Evolutionary conservation across 2,797 vertebrate species (phyloP), one percentile per base, ranked within the genome.

Genomic region (Neopelma chrysocephalum): DNA sequence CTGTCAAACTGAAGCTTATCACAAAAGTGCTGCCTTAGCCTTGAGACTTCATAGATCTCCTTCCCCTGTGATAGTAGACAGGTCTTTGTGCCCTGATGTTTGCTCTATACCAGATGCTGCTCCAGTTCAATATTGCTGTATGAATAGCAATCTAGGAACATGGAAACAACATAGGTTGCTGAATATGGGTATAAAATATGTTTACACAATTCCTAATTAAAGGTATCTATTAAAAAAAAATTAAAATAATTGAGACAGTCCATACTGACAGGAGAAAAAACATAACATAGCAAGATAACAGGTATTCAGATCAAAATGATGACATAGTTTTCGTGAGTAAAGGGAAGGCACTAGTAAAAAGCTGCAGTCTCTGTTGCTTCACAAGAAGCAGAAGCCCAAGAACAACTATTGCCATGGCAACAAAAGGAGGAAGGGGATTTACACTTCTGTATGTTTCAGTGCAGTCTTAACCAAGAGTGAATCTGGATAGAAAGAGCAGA

Each of bases 401-500:
- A 91, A 4, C 76, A 85, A 40, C 45, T 89, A 57, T 94, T 89
- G 42, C 89, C 73, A 93, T 92, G 84, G 75, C 45, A 96, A 94
- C 90, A 66, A 48, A 89, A 78, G n/a, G 48, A 92, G 60, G 12
- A 4, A 58, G 13, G 65, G 53, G 25, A 87, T 92, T 86, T 92
- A 58, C 42, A 68, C 15, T 65, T 50, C 36, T 57, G 0, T 40
- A 36, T 50, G 14, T 85, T 68, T 78, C 61, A 71, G 20, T 61
- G 10, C 57, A 51, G 15, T 51, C 32, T 84, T 86, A 85, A 77
- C 42, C 21, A 87, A 76, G 84, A 58, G 45, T 81, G 60, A 90
- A 48, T 64, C 42, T 66, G 38, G 4, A 36, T 57, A 58, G 54
- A 87, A 92, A 88, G 40, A 91, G 21, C 32, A 82, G 21, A n/a